A percentile compares a stretch with the other conserved stretches of the same genome.
These are phyloP conservation scores for Orthonychiurus folsomi DNA, from an alignment of 2,888 invertebrate genomes.

Conservation along the genomic window DNA sequence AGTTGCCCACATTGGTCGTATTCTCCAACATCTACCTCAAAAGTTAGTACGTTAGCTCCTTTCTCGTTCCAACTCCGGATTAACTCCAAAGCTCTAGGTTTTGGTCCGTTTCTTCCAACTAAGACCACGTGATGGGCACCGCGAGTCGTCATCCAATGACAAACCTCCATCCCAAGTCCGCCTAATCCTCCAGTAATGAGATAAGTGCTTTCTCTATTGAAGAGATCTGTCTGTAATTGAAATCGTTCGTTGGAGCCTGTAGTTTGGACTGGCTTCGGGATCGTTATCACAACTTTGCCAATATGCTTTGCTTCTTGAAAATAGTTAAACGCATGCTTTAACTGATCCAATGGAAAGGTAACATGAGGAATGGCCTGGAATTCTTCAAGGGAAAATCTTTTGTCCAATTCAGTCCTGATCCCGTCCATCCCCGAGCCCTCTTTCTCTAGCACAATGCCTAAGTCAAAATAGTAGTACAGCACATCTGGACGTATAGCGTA, in stretches of 20 bases:
- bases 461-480: constrained; percentile 21
- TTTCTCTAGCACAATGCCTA: constrained; percentile 13
- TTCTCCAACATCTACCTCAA: constrained; percentile 24
- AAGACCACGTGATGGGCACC: constrained; percentile 27
- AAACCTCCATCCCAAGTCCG: constrained; percentile 32
- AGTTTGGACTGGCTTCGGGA: constrained; percentile 7
- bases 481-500: constrained; percentile 21
- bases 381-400: constrained; percentile 9
- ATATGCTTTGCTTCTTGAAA: constrained; percentile 32
- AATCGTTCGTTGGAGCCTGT: constrained; percentile 8
- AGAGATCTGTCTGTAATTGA: constrained; percentile 14
- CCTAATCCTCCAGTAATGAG: constrained; percentile 30
- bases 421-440: constrained; percentile 14
- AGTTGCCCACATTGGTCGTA: constrained; percentile 15
- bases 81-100: constrained; percentile 11
- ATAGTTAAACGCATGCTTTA: constrained; percentile 23
- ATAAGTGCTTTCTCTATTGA: constrained; percentile 25
- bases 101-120: constrained; percentile 22
- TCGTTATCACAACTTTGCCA: constrained; percentile 26
- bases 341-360: constrained; percentile 20
- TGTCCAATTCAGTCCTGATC: constrained; percentile 14
- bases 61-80: constrained; percentile 14
- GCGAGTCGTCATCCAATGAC: constrained; percentile 24
- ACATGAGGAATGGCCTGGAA: constrained; percentile 24
- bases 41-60: constrained; percentile 10